Evolutionary conservation across 2,113 vertebrate genomes (phyloP), one percentile per base, ranked within the genome.

Genomic region (Carettochelys insculpta): DNA sequence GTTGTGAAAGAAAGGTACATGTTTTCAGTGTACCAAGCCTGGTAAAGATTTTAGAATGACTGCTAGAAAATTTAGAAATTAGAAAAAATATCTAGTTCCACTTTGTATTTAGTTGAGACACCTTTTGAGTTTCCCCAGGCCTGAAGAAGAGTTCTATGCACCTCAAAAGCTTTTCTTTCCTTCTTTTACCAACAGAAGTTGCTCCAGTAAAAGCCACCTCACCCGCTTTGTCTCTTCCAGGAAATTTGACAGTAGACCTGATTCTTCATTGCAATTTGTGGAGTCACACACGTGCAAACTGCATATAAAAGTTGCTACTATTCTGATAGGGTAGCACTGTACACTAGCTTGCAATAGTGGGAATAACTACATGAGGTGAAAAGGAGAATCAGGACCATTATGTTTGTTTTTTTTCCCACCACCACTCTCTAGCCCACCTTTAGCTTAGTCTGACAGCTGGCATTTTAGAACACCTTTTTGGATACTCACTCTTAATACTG

Each of bases 271-370:
- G 25, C 41, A 6, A 80, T 94, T 86, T 81, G n/a, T 79, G 45
- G 13, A 80, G 3, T 79, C 14, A 48, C 81, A 73, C 82, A 73
- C 34, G 27, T 83, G 90, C 41, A 88, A 85, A 91, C 71, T 79
- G 31, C 75, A 47, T 43, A 61, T 29, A 83, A 68, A 68, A 68
- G 65, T 83, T 12, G 79, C 14, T 56, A 41, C 82, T 78, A 91
- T 80, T 88, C 93, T 41, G 27, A 65, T 41, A 87, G 82, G 6
- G 8, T 80, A 91, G 25, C 11, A 92, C 47, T 87, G 92, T 94
- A 52, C 61, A 88, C 12, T 80, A 78, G 52, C 43, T 90, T 87
- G 8, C 45, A 58, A 24, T 61, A n/a, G 8, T 85, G 5, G 45
- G 53, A 92, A 61, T 84, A 80, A n/a, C 41, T 87, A 90, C 17